Conservation (phyloP, 1,140 invertebrate species). For the Pseudachorutes palmiensis region DNA sequence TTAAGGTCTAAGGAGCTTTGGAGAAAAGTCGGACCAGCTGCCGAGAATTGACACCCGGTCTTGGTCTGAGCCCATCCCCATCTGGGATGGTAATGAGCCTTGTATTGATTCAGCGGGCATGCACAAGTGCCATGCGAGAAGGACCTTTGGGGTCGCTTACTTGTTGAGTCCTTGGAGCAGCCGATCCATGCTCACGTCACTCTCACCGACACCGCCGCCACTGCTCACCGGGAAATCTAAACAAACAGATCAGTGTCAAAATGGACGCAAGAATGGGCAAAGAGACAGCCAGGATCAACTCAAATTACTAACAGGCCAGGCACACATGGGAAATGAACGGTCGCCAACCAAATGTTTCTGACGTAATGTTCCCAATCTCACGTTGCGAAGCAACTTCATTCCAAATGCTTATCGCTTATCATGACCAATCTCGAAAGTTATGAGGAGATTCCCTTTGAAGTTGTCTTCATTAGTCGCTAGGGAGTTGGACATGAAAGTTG, state of each 20-base stretch:
- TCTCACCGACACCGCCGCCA: neutral
- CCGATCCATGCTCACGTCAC: neutral
- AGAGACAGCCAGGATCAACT: neutral
- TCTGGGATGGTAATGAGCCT: neutral
- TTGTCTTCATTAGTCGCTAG: no score
- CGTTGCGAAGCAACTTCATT: neutral
- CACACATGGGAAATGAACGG: neutral
- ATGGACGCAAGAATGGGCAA: neutral
- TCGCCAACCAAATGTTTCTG: no score
- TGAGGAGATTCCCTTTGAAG: no score
- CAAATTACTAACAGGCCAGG: neutral
- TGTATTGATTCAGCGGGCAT: neutral
- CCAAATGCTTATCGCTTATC: no score
- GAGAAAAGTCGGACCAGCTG: neutral
- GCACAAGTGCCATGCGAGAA: neutral
- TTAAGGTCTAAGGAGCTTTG: neutral
- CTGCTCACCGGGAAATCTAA: constrained; percentile 2
- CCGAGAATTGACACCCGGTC: neutral
- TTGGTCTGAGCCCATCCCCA: neutral
- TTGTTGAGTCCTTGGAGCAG: constrained; percentile 6
- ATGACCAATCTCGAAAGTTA: no score
- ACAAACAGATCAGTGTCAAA: neutral
- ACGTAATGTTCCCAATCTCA: no score
- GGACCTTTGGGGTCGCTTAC: neutral
- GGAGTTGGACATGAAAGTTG: no score